phyloP scores from a whole-genome alignment of 2,888 invertebrate genomes.

The Melanophora roralis region DNA sequence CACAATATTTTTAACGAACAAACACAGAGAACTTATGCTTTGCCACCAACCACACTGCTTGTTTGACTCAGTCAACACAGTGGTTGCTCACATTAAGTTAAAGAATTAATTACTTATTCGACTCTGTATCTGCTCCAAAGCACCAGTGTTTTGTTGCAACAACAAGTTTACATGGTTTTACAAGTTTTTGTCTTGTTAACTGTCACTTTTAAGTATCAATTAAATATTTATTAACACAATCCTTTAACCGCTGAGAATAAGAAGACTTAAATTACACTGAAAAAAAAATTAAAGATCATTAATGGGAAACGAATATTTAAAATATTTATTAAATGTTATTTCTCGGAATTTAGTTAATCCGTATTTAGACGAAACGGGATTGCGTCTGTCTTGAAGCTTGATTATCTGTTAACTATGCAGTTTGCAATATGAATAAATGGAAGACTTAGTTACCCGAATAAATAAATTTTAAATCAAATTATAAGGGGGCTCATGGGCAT shows the following conservation, averaged over 20 bases:
- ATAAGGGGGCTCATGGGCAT: too few species aligned
- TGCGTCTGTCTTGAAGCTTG: too few species aligned
- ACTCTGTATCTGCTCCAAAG: neutral
- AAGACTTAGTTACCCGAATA: too few species aligned
- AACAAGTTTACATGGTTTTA: conserved; percentile 37
- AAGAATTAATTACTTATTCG: neutral
- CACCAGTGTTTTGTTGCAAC: conserved; percentile 1
- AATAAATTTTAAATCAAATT: too few species aligned
- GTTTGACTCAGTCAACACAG: neutral
- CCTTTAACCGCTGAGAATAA: conserved; percentile 25
- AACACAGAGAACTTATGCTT: neutral
- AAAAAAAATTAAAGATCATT: conserved; percentile 4
- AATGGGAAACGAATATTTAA: too few species aligned
- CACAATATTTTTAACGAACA: neutral
- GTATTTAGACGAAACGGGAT: too few species aligned
- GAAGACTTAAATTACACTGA: conserved; percentile 26
- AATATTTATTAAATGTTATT: too few species aligned
- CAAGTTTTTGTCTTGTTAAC: conserved; percentile 54
- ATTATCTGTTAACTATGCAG: too few species aligned
- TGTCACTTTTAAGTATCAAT: conserved; percentile 60
- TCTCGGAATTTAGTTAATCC: too few species aligned
- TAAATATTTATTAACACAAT: conserved; percentile 60
- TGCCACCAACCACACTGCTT: neutral
- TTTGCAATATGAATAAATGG: too few species aligned
- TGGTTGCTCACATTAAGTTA: conserved; percentile 9